phyloP scores from a whole-genome alignment of 1,140 invertebrate genomes.

The Oppia nitens region DNA sequence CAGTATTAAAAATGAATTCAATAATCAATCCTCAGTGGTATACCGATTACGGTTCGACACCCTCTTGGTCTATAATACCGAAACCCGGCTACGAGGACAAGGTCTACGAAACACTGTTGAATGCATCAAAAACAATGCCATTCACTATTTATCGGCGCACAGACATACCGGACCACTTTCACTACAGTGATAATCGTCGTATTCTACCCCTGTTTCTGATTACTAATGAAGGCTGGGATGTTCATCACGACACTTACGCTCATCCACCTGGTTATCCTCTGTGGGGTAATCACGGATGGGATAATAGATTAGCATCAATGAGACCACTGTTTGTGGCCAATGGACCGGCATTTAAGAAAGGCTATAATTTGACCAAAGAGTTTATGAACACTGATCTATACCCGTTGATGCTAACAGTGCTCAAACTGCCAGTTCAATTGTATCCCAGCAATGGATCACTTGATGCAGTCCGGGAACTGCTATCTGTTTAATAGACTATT shows the following conservation, averaged over 20 bases:
- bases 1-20: too few species aligned
- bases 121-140: not conserved
- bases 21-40: too few species aligned
- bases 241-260: not conserved
- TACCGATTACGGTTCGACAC: too few species aligned
- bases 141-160: constrained; percentile 25
- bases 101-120: not conserved
- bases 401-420: constrained; percentile 26
- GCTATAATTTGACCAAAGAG: constrained; percentile 14
- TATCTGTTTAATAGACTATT: too few species aligned
- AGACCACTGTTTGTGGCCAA: constrained; percentile 32
- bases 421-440: too few species aligned
- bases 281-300: constrained; percentile 28
- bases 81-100: too few species aligned
- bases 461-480: too few species aligned
- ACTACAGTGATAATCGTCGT: constrained; percentile 23
- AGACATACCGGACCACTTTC: constrained; percentile 28
- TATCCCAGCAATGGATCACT: too few species aligned
- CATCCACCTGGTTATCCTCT: not conserved
- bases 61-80: too few species aligned
- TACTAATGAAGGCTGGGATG: constrained; percentile 14
- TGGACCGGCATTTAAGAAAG: constrained; percentile 30
- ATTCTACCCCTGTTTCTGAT: constrained; percentile 8
- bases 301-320: constrained; percentile 26
- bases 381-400: constrained; percentile 26